Evolutionary conservation across 2,888 invertebrate species (phyloP), one percentile per base, ranked within the genome.

Genomic region (Alsophila aescularia): DNA sequence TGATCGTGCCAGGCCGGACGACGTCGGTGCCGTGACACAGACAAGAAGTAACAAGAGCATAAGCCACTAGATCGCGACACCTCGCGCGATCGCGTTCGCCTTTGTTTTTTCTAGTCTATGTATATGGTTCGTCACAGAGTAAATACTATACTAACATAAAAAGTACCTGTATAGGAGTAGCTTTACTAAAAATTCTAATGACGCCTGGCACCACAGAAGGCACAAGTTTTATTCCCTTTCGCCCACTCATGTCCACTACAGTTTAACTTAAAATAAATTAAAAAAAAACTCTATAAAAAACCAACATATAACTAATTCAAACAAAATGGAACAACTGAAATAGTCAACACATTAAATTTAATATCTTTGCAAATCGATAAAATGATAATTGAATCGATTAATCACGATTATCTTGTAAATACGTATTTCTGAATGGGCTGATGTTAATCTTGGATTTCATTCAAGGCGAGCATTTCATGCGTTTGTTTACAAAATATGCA

Each of bases 111-210:
- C n/a, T 5, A 24, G 24, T 24, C 8, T 24, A 5, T 1, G 4
- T 5, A 24, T 7, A 24, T 2, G 1, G 8, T 1, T 6, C 8
- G 4, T 24, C 24, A 24, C 2, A 1, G 24, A 5, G 24, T n/a
- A n/a, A n/a, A n/a, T n/a, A n/a, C n/a, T n/a, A n/a, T n/a, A n/a
- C n/a, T n/a, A n/a, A 24, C 24, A 13, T n/a, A 45, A 35, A 16
- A 34, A 0, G 21, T 70, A 89, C 90, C 88, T 90, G 90, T 8
- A 77, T 77, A 0, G 90, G 73, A 0, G 90, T 75, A 9, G 83
- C 87, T 77, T 85, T 82, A 12, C 78, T 87, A 60, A 90, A 87
- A 39, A 90, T 81, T 39, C 88, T 69, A 16, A 89, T 70, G 1
- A 87, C 77, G 5, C 24, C 24, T 2, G 90, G 88, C 45, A 83